Percentiles rank a stretch among this genome's conserved stretches.
These are phyloP conservation scores for Drosophila subpulchrella DNA, from an alignment of 1,140 invertebrate species.

Conservation along the genomic window DNA sequence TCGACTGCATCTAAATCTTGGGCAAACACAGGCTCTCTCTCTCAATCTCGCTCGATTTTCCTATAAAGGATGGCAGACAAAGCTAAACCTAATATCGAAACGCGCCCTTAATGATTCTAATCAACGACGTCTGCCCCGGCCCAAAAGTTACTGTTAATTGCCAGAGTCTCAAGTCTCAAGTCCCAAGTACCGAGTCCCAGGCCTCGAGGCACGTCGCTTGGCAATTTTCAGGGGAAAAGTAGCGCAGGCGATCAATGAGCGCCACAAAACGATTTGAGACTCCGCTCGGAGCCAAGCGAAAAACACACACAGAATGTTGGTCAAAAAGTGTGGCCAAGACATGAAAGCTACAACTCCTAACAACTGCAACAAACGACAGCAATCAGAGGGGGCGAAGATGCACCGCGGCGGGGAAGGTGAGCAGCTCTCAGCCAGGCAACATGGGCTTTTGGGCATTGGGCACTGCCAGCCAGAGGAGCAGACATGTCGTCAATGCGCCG, in stretches of 20 bases:
- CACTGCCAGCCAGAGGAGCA: constrained; percentile 37
- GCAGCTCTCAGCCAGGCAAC: constrained; percentile 1
- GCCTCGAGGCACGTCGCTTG: constrained; percentile 58
- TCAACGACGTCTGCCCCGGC: constrained; percentile 60
- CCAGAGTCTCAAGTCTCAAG: constrained; percentile 28
- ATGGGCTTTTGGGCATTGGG: background rate
- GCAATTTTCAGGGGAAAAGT: constrained; percentile 76
- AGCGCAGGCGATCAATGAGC: constrained; percentile 74
- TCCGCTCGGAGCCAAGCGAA: constrained; percentile 23
- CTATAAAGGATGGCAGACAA: constrained; percentile 1
- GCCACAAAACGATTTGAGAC: constrained; percentile 62
- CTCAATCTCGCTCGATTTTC: background rate
- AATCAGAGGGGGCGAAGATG: constrained; percentile 60
- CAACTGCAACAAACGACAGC: constrained; percentile 81
- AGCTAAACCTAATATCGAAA: constrained; percentile 51
- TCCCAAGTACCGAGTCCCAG: background rate
- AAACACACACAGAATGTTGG: constrained; percentile 79
- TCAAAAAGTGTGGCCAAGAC: constrained; percentile 83
- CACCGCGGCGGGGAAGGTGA: constrained; percentile 13
- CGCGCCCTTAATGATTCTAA: constrained; percentile 80
- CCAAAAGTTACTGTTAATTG: constrained; percentile 76
- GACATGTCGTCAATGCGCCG: constrained; percentile 77
- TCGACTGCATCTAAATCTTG: constrained; percentile 39
- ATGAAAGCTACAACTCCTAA: constrained; percentile 83
- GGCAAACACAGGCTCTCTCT: constrained; percentile 22